These are phyloP conservation scores for Kryptolebias ocellatus DNA, from an alignment of 2,797 vertebrate genomes.

Conservation along the genomic window DNA sequence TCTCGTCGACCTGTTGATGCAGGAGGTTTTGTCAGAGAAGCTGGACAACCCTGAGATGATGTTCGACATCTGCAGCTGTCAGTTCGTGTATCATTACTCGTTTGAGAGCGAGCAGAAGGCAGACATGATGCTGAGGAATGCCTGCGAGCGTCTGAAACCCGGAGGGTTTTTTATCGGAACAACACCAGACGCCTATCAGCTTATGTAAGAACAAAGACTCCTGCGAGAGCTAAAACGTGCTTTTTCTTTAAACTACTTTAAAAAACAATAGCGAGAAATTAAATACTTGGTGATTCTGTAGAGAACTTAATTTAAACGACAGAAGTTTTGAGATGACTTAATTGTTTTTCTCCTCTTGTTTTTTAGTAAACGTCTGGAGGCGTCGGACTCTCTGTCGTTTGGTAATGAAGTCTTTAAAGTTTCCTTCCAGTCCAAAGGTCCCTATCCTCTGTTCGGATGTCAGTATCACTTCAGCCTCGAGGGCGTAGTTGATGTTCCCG, in stretches of 20 bases:
- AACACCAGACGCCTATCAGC: slow-evolving; percentile 93
- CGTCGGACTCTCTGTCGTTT: slow-evolving; percentile 88
- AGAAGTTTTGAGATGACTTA: not conserved
- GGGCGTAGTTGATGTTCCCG: slow-evolving; percentile 93
- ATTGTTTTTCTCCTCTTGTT: not conserved
- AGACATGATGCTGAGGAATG: slow-evolving; percentile 94
- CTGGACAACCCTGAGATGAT: slow-evolving; percentile 79
- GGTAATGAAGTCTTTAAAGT: slow-evolving; percentile 94
- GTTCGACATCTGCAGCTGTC: slow-evolving; percentile 97
- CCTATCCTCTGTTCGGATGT: slow-evolving; percentile 93
- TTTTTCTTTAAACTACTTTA: no score
- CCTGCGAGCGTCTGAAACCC: slow-evolving; percentile 89
- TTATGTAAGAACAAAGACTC: slow-evolving; percentile 83
- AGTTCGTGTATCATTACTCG: slow-evolving; percentile 97
- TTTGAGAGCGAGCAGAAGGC: slow-evolving; percentile 93
- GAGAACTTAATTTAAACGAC: not conserved
- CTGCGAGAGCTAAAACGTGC: not conserved
- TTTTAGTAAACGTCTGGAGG: slow-evolving; percentile 86
- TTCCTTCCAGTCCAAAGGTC: slow-evolving; percentile 89
- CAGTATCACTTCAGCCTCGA: slow-evolving; percentile 97
- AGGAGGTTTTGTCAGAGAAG: slow-evolving; percentile 89
- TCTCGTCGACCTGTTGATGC: not conserved
- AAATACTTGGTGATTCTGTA: not conserved
- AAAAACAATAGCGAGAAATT: no score
- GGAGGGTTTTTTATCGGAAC: slow-evolving; percentile 97